Base-by-base conservation (phyloP, 2,797 vertebrate genomes). In the Botia kubotai region DNA sequence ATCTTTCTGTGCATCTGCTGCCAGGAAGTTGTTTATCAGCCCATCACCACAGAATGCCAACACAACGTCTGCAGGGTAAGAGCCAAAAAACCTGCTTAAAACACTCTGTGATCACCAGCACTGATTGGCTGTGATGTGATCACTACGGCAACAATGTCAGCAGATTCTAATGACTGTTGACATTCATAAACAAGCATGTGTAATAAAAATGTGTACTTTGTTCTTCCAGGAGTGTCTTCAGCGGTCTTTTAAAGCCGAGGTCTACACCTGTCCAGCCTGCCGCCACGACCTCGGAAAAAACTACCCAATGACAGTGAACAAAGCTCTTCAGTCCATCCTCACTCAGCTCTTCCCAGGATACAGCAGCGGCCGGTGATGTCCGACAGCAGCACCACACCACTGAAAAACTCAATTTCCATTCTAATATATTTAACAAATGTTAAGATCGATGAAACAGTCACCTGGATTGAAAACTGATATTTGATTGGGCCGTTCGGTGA, bases 31-130 rank as follows among this genome's bases (percentile, higher is more conserved):
- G 98, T 99, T 71, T 98, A 90, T 82, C 93, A 95, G 84, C 98
- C 98, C 0, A 81, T 99, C 89, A 99, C 97, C 23, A 99, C 98
- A 0, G 94, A 96, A 50, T 99, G 98, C 89, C 96, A 97, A 36
- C 98, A 99, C 89, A 99, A 98, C 0, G 97, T 99, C 69, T 99
- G 98, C 92, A 96, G 95, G 96, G 98, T 98, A 89, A 88, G 95
- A 5, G 2, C 0, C 6, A 2, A 33, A 33, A 33, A 1, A 33
- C 33, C 33, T 33, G 33, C 4, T 33, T 33, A 33, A 33, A 6
- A 13, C 13, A n/a, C 14, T 33, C 33, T 33, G 33, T 33, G 33
- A 33, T 26, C 23, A 26, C 33, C 33, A 1, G 4, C 33, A 33
- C 33, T 33, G 33, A 33, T 5, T 33, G 33, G 33, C 33, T 33